Conservation (phyloP, 1,140 invertebrate species). For the Lethrus apterus region DNA sequence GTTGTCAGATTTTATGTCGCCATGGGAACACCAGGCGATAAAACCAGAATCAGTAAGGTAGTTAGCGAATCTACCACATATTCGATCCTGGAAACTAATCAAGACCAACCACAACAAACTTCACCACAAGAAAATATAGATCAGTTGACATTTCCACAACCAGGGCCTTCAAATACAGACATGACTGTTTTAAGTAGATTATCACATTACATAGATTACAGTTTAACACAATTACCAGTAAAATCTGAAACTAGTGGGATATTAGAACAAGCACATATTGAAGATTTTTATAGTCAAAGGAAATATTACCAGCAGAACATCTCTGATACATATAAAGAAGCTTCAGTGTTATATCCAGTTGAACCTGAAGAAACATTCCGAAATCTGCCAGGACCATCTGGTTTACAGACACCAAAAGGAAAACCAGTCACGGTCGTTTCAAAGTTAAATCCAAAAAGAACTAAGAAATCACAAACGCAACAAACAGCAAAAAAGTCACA, state of each 20-base stretch:
- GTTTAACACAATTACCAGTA: slow-evolving; percentile 5
- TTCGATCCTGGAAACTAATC: not conserved
- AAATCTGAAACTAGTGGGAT: not conserved
- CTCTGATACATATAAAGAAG: not conserved
- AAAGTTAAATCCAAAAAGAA: slow-evolving; percentile 16
- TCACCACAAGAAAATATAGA: not conserved
- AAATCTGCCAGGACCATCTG: slow-evolving; percentile 33
- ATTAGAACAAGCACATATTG: slow-evolving; percentile 31
- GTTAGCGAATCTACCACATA: slow-evolving; percentile 20
- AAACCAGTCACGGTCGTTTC: slow-evolving; percentile 16
- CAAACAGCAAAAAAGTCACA: slow-evolving; percentile 35
- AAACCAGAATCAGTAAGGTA: slow-evolving; percentile 33
- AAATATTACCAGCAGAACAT: slow-evolving; percentile 26
- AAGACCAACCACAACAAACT: slow-evolving; percentile 5
- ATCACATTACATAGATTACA: slow-evolving; percentile 16
- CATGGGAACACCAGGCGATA: slow-evolving; percentile 42
- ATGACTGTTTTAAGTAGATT: slow-evolving; percentile 28
- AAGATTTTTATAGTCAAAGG: slow-evolving; percentile 29
- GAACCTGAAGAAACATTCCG: slow-evolving; percentile 23
- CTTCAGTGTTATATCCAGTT: not conserved
- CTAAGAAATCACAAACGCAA: slow-evolving; percentile 19
- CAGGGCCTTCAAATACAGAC: slow-evolving; percentile 18
- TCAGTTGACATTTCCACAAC: slow-evolving; percentile 9
- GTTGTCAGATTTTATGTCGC: slow-evolving; percentile 39
- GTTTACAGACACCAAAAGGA: slow-evolving; percentile 33